Evolutionary conservation across 2,888 invertebrate species (phyloP), one percentile per base, ranked within the genome.

Genomic region (Drosophila bunnanda): DNA sequence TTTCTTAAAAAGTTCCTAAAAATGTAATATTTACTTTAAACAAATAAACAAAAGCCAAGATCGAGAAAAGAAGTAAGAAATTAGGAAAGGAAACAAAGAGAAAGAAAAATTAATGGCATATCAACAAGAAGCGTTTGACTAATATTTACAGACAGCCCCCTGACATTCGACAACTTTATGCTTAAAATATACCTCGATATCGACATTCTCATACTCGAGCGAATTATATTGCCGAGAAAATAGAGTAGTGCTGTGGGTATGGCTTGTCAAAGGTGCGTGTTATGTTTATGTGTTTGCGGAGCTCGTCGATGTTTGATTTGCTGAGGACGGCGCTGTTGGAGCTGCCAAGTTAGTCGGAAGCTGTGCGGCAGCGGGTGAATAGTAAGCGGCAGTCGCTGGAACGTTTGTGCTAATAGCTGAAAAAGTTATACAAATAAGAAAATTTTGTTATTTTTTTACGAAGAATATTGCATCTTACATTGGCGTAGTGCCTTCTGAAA

Each of bases 401-500:
- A 88, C 88, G 65, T 89, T 85, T 85, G 85, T 80, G 89, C 82
- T 85, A 34, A 85, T 78, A 64, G 85, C 85, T 85, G 44, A 13
- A 65, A 53, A 17, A 15, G 4, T 12, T 12, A 30, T 38, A 20
- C 28, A 20, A 20, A n/a, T 7, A 54, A 17, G 9, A 10, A 41
- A 5, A 25, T 13, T 10, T 5, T 4, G n/a, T 4, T 6, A 4
- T 10, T 12, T 50, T 10, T 4, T 28, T 50, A 6, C 4, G 15
- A 43, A 5, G 7, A 44, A 17, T 50, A 32, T 12, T 9, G 4
- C 4, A n/a, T 69, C 82, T 83, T 89, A 92, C 92, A 79, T 81
- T 90, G 87, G 67, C 91, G 89, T 54, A 92, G 77, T 39, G 89
- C 89, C 72, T 92, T 92, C 66, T 92, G 92, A 59, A 92, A 92